Evolutionary conservation across 2,797 vertebrate species (phyloP), one percentile per base, ranked within the genome.

Genomic region (Pseudomugil gertrudae): DNA sequence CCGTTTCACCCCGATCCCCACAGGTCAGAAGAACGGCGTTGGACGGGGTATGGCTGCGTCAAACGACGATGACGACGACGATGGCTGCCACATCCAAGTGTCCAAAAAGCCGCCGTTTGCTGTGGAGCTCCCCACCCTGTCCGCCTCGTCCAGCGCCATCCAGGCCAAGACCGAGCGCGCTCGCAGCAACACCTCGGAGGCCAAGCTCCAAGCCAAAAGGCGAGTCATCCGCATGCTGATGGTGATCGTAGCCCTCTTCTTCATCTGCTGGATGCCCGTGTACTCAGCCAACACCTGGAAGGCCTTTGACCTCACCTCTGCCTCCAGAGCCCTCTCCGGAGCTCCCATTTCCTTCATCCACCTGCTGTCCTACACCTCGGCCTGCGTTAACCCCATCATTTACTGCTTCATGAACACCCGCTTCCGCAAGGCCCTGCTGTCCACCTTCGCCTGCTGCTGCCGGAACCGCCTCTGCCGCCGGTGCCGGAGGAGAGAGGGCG

Each of bases 321-420:
- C 96, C 2, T 79, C 90, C 24, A 88, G 73, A 0, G 89, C 94
- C 0, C 95, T 99, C 8, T 92, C 96, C 0, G 97, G 97, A 0
- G 90, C 95, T 0, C 97, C 97, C 71, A 98, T 99, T 80, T 97
- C 96, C 71, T 98, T 98, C 92, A 99, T 99, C 89, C 97, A 99
- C 87, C 88, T 98, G 80, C 91, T 98, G 40, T 95, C 94, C 56
- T 98, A 98, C 76, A 90, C 89, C 24, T 98, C 97, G 0, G 94
- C 95, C 66, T 97, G 96, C 1, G 89, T 96, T 89, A 99, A 97
- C 87, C 97, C 97, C 40, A 85, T 99, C 66, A 94, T 98, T 84
- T 99, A 99, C 93, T 98, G 97, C 93, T 98, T 98, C 92, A 98
- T 98, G 96, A 98, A 98, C 91, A 95, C 88, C 1, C 96, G 97